Conservation (phyloP, 2,113 vertebrate species). For the Mobula hypostoma region DNA sequence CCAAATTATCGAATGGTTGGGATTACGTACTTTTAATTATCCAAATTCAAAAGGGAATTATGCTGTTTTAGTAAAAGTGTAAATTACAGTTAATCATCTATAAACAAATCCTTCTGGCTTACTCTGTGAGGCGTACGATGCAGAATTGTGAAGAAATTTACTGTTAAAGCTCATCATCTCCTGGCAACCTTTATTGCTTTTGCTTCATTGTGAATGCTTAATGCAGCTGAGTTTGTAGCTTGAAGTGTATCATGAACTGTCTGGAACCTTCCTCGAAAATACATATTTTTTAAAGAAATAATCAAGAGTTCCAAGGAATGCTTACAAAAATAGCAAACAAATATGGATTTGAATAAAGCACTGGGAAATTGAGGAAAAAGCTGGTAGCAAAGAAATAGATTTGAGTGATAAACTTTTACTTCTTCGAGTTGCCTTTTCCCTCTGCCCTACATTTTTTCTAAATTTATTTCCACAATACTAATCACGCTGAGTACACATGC, state of each 20-base stretch:
- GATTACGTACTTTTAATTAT: background rate
- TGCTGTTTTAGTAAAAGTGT: background rate
- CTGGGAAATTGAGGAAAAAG: background rate
- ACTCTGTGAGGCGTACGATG: background rate
- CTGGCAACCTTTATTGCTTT: background rate
- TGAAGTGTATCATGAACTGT: background rate
- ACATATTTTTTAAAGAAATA: background rate
- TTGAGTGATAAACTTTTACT: background rate
- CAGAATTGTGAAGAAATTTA: background rate
- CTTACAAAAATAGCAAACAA: background rate
- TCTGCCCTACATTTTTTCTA: background rate
- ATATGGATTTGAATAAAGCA: background rate
- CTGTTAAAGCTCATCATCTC: background rate
- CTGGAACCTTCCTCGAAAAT: background rate
- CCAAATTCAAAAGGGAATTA: background rate
- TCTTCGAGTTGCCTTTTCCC: background rate
- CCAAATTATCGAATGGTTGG: background rate
- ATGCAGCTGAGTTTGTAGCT: background rate
- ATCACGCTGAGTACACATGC: too few species aligned
- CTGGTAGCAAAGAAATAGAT: background rate
- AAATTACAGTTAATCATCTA: background rate
- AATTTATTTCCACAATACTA: background rate
- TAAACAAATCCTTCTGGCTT: conserved; percentile 22
- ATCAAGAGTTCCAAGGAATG: background rate
- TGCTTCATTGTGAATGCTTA: background rate